phyloP scores from a whole-genome alignment of 2,888 invertebrate species.

The Unio pictorum region DNA sequence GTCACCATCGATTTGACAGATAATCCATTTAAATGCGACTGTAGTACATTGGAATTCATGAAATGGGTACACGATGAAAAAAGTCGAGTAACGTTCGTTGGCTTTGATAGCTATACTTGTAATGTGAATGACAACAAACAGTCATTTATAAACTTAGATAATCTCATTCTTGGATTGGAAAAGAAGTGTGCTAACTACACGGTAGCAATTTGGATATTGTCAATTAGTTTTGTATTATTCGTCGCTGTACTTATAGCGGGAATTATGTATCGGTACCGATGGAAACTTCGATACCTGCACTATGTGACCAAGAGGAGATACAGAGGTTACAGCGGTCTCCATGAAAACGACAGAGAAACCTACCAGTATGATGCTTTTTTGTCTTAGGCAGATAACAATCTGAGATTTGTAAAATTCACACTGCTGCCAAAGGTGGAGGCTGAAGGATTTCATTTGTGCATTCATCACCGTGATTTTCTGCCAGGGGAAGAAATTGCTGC shows the following conservation, averaged over 20 bases:
- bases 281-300: slow-evolving; percentile 30
- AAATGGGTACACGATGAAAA: too few relatives aligned
- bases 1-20: too few relatives aligned
- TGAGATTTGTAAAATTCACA: slow-evolving; percentile 9
- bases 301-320: slow-evolving; percentile 19
- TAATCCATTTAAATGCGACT: too few relatives aligned
- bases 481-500: slow-evolving; percentile 33
- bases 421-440: slow-evolving; percentile 15
- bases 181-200: too few relatives aligned
- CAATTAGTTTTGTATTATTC: not conserved
- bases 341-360: slow-evolving; percentile 2
- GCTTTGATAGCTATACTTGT: too few relatives aligned
- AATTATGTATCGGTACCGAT: slow-evolving; percentile 22
- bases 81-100: too few relatives aligned
- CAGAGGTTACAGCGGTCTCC: slow-evolving; percentile 1
- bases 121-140: too few relatives aligned
- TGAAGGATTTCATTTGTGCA: slow-evolving; percentile 27
- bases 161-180: too few relatives aligned
- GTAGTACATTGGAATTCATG: too few relatives aligned
- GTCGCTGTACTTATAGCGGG: slow-evolving; percentile 14
- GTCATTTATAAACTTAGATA: too few relatives aligned
- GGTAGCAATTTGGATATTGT: too few relatives aligned
- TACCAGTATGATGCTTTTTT: slow-evolving; percentile 36
- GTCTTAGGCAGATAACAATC: slow-evolving; percentile 25
- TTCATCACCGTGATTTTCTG: slow-evolving; percentile 43